These are phyloP conservation scores for Tryphoninae sp. DNA, from an alignment of 2,888 invertebrate species.

Conservation along the genomic window DNA sequence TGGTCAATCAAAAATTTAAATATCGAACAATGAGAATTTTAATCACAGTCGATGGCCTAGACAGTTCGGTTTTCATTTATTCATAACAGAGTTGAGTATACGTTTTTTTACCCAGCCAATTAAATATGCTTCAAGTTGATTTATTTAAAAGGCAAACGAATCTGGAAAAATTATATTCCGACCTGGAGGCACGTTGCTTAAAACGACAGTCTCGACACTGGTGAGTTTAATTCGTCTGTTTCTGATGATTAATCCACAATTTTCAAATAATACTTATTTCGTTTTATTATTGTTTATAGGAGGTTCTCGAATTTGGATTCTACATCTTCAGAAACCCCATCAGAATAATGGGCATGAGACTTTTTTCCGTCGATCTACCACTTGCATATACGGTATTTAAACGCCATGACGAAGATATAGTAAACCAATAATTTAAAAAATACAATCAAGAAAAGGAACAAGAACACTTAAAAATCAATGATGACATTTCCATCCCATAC, in stretches of 20 bases:
- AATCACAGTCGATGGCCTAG: not conserved
- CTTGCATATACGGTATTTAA: constrained; percentile 32
- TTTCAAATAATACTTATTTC: not conserved
- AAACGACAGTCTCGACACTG: constrained; percentile 35
- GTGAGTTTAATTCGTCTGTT: constrained; percentile 17
- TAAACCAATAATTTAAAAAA: not conserved
- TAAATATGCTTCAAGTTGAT: constrained; percentile 30
- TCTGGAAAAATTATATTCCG: constrained; percentile 47
- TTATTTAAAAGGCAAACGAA: constrained; percentile 54
- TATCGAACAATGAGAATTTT: not conserved
- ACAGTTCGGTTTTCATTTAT: constrained; percentile 20
- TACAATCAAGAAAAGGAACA: not conserved
- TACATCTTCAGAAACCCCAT: constrained; percentile 27
- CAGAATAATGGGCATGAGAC: constrained; percentile 5
- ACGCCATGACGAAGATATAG: not conserved
- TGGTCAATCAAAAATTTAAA: not conserved
- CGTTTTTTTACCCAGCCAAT: not conserved
- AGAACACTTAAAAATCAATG: not conserved
- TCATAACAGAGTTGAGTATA: constrained; percentile 26
- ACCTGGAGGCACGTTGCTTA: constrained; percentile 9
- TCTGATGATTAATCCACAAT: constrained; percentile 20
- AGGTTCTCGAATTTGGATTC: constrained; percentile 45
- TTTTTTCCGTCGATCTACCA: constrained; percentile 40
- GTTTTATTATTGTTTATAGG: constrained; percentile 11
- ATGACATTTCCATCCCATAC: too few relatives aligned